Base-by-base conservation (phyloP, 2,797 vertebrate genomes). In the Pangasius krempfi region DNA sequence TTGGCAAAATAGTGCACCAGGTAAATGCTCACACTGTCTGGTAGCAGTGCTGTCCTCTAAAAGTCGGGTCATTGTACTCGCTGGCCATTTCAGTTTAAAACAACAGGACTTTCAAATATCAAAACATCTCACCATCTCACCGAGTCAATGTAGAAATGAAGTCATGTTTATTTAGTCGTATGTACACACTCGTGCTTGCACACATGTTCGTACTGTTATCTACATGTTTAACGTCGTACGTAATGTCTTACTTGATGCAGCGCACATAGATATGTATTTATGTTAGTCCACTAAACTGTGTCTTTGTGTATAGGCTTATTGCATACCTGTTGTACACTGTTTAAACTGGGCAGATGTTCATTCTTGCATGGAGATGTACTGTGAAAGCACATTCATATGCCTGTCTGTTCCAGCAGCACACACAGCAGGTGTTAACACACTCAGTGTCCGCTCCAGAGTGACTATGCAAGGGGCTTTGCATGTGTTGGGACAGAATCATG, bases 1-100 rank as follows among this genome's bases (percentile, higher is more conserved):
- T 99, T 97, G 97, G 97, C 96, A 99, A 99, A 97, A 99, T 99
- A 86, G 98, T 99, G 84, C 98, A 99, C 92, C 99, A 99, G 99
- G 99, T 99, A 98, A 99, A 92, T 89, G 54, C 86, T 89, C 76
- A 9, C 52, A 30, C 54, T 81, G 16, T 22, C 6, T 27, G 56
- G 10, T 60, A 60, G 33, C 54, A 62, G 80, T 44, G 52, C n/a
- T 14, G 20, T 40, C 76, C 76, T 56, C 16, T 20, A 30, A 5
- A 0, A n/a, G 12, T 33, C 40, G 25, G 81, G 84, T 64, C 40
- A 66, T 68, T 68, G 85, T 68, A 25, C 33, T 70, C 3, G 33
- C 62, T 60, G 62, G 50, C 22, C 78, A 58, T 87, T 80, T 64
- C 56, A 88, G 52, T 60, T n/a, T 4, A 86, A 81, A 66, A 90